These are phyloP conservation scores for Drosophila triauraria DNA, from an alignment of 1,140 invertebrate species.

Conservation along the genomic window DNA sequence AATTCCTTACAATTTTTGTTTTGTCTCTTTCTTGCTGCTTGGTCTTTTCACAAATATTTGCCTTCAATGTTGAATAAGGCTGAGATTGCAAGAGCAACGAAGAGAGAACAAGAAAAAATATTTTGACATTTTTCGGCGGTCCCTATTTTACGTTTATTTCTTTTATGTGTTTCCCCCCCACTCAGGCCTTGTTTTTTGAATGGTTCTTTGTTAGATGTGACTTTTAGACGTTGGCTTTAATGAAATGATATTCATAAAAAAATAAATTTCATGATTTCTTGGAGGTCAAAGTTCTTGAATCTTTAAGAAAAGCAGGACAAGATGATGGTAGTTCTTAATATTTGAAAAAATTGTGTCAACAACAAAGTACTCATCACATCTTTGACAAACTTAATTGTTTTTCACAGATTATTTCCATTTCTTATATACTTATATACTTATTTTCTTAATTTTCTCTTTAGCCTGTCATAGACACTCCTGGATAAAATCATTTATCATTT, in stretches of 20 bases:
- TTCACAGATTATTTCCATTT: conserved; percentile 9
- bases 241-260: not conserved
- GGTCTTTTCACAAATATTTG: conserved; percentile 45
- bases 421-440: not conserved
- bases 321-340: not conserved
- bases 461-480: conserved; percentile 44
- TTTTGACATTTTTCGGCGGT: conserved; percentile 43
- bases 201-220: conserved; percentile 7
- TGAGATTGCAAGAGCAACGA: conserved; percentile 5
- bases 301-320: not conserved
- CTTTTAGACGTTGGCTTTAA: conserved; percentile 4
- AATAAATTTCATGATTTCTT: too few species aligned
- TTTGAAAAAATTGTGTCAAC: not conserved
- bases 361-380: not conserved
- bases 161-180: conserved; percentile 6
- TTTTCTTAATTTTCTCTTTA: conserved; percentile 21
- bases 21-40: not conserved
- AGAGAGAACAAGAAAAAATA: conserved; percentile 34
- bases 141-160: conserved; percentile 8
- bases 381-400: conserved; percentile 6
- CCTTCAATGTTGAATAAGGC: conserved; percentile 34
- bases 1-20: conserved; percentile 32
- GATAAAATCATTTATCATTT: conserved; percentile 52
- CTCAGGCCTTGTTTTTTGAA: not conserved
- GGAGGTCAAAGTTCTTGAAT: not conserved